Conservation (phyloP, 2,888 invertebrate species). For the Corbicula japonica region DNA sequence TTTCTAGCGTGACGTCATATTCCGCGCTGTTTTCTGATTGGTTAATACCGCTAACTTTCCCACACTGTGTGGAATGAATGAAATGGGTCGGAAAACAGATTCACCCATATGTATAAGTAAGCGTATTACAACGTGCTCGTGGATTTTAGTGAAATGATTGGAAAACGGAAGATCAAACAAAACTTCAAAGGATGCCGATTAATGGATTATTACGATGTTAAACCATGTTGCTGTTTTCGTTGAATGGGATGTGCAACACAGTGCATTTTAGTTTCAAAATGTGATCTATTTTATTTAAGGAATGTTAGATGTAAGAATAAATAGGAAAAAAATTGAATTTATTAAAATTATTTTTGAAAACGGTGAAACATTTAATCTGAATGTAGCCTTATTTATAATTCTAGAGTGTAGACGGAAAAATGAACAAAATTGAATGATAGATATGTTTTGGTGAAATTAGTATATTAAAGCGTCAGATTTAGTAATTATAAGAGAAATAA, state of each 20-base stretch:
- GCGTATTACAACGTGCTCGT: slow-evolving; percentile 34
- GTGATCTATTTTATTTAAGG: neutral
- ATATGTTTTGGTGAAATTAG: too few species aligned
- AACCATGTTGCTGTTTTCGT: slow-evolving; percentile 24
- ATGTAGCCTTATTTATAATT: too few species aligned
- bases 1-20: slow-evolving; percentile 16
- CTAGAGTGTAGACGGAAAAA: too few species aligned
- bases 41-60: slow-evolving; percentile 38
- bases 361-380: too few species aligned
- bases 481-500: too few species aligned
- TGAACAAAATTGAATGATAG: too few species aligned
- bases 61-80: slow-evolving; percentile 56
- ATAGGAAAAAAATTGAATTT: neutral
- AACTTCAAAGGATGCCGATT: slow-evolving; percentile 43
- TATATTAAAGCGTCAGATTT: too few species aligned
- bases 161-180: slow-evolving; percentile 36
- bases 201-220: slow-evolving; percentile 8
- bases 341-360: too few species aligned
- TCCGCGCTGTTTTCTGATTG: slow-evolving; percentile 37
- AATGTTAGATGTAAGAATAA: neutral
- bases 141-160: slow-evolving; percentile 47
- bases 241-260: neutral
- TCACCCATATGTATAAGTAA: slow-evolving; percentile 25
- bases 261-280: neutral
- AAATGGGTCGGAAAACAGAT: slow-evolving; percentile 29